Evolutionary conservation across 2,888 invertebrate species (phyloP).

Genomic region (Crepidodera aurea): DNA sequence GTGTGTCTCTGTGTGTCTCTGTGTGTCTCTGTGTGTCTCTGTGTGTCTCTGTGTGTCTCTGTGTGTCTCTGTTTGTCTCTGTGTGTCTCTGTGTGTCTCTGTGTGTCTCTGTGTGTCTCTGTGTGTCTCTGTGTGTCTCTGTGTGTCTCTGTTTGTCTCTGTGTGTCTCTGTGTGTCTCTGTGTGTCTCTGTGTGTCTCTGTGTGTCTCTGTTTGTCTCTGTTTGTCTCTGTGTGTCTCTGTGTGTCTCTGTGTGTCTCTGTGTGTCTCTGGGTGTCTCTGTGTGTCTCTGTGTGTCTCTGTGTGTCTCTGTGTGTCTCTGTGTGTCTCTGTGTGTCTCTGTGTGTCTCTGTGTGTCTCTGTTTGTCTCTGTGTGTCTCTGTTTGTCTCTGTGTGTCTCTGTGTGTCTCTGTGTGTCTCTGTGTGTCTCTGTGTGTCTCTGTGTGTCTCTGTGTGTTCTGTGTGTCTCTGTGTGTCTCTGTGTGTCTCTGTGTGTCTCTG

Average conservation of each 20-base stretch:
- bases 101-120: background rate
- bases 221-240: no score
- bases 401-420: background rate
- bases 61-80: no score
- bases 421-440: background rate
- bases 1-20: background rate
- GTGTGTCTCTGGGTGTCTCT: no score
- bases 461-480: no score
- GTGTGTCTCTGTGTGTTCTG: no score
- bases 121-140: background rate
- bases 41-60: background rate
- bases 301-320: background rate
- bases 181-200: background rate
- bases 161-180: background rate
- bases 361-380: no score
- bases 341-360: no score
- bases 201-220: no score
- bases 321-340: background rate
- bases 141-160: no score
- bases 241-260: background rate
- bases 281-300: background rate
- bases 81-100: background rate
- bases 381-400: no score
- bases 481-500: background rate
- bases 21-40: background rate